Percentiles rank a stretch among this genome's conserved stretches.
These are phyloP conservation scores for Pantelozetes paolii DNA, from an alignment of 2,888 invertebrate species.

Conservation along the genomic window DNA sequence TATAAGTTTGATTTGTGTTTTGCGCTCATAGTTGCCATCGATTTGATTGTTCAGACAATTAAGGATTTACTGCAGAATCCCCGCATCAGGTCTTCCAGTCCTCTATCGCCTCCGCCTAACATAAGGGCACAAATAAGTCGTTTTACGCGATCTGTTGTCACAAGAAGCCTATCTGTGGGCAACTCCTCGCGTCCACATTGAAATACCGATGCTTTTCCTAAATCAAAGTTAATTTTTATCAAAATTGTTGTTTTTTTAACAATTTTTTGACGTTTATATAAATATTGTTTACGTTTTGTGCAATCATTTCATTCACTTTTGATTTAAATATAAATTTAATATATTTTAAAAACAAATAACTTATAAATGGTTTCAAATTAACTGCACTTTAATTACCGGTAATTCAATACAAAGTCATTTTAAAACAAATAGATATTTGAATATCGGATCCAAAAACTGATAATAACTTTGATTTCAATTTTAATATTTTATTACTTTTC, in stretches of 20 bases:
- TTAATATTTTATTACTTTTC: too few species aligned
- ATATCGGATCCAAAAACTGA: too few species aligned
- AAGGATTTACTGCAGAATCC: conserved; percentile 37
- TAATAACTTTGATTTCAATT: too few species aligned
- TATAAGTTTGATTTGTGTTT: neutral
- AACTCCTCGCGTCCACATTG: conserved; percentile 5
- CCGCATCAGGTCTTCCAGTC: conserved; percentile 16
- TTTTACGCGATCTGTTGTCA: neutral
- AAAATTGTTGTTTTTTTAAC: neutral
- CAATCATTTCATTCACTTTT: neutral
- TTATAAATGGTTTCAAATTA: too few species aligned
- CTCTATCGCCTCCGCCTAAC: conserved; percentile 14
- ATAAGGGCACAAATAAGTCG: conserved; percentile 17
- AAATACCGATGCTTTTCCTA: neutral
- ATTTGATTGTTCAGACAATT: conserved; percentile 47
- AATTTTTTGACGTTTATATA: neutral
- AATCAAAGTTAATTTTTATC: neutral
- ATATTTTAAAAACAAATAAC: too few species aligned
- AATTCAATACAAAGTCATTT: too few species aligned
- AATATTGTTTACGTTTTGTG: neutral
- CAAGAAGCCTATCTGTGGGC: conserved; percentile 19
- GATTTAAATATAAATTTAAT: too few species aligned
- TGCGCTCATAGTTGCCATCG: conserved; percentile 44
- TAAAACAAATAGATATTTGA: too few species aligned
- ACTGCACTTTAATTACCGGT: too few species aligned